Evolutionary conservation across 2,113 vertebrate species (phyloP).

Genomic region (Sylvietta virens): DNA sequence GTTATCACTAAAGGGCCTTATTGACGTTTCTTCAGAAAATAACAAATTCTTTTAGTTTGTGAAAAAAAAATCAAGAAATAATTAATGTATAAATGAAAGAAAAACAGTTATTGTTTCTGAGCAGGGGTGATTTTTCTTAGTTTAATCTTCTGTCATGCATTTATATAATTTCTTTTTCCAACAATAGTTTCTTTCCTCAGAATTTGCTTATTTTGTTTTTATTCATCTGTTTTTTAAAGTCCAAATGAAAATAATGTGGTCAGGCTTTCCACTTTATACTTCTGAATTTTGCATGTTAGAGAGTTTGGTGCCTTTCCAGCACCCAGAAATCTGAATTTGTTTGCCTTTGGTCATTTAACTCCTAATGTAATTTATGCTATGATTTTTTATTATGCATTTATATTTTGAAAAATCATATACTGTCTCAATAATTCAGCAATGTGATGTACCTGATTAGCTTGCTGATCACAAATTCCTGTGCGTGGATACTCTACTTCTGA

Average conservation of each 20-base stretch:
- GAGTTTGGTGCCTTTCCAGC: neutral
- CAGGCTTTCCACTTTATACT: neutral
- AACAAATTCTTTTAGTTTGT: neutral
- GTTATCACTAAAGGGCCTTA: neutral
- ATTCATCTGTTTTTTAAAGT: accelerated
- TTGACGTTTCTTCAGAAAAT: neutral
- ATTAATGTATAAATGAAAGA: neutral
- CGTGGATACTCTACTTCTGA: neutral
- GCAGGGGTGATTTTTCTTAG: neutral
- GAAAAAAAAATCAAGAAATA: neutral
- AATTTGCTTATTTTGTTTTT: neutral
- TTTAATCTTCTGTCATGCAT: neutral
- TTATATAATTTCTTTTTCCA: neutral
- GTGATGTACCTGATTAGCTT: neutral
- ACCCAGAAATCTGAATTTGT: neutral
- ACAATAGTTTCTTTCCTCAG: neutral
- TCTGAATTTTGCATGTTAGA: neutral
- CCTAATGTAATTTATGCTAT: neutral
- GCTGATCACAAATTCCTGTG: neutral
- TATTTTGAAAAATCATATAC: neutral
- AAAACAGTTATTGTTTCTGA: neutral
- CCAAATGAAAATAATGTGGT: neutral
- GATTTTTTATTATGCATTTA: neutral
- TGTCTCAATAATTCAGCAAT: neutral
- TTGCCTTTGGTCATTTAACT: neutral